Conservation (phyloP, 2,797 vertebrate species). For the Melanotaenia parkinsoni region DNA sequence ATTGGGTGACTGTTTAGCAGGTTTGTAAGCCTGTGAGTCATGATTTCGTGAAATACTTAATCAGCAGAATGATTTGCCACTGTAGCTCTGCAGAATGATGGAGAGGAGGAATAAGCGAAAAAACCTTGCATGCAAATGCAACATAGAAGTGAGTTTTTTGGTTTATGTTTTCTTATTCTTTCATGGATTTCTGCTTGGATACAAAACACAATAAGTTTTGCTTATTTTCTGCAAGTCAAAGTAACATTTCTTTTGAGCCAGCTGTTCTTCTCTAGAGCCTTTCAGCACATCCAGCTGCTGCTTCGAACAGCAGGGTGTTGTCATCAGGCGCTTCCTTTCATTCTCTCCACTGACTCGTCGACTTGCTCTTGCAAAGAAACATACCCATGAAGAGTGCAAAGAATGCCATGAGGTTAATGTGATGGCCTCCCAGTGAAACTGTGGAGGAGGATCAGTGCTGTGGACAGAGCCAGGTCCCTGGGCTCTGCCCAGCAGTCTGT, state of each 20-base stretch:
- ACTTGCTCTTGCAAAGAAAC: slow-evolving; percentile 77
- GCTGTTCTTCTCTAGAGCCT: slow-evolving; percentile 49
- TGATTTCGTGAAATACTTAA: slow-evolving; percentile 67
- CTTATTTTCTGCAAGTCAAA: slow-evolving; percentile 74
- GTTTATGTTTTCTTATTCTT: slow-evolving; percentile 83
- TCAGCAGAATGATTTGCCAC: slow-evolving; percentile 71
- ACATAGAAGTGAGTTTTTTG: slow-evolving; percentile 85
- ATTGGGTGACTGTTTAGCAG: slow-evolving; percentile 76
- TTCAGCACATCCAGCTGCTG: slow-evolving; percentile 53
- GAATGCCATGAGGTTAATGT: slow-evolving; percentile 88
- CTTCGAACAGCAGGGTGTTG: slow-evolving; percentile 37
- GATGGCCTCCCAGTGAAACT: slow-evolving; percentile 82
- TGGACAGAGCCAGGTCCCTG: slow-evolving; percentile 77
- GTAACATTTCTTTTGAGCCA: slow-evolving; percentile 63
- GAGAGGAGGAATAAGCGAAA: slow-evolving; percentile 78
- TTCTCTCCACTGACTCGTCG: slow-evolving; percentile 49
- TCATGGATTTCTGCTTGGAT: slow-evolving; percentile 77
- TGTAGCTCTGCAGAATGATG: slow-evolving; percentile 68
- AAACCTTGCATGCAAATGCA: slow-evolving; percentile 86
- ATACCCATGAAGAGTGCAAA: slow-evolving; percentile 88
- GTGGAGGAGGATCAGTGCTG: slow-evolving; percentile 80
- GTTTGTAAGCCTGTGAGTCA: slow-evolving; percentile 76
- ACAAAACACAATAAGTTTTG: slow-evolving; percentile 78
- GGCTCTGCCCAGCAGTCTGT: slow-evolving; percentile 77
- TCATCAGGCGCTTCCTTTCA: slow-evolving; percentile 33